phyloP scores from a whole-genome alignment of 2,888 invertebrate species.

The Phania funesta region DNA sequence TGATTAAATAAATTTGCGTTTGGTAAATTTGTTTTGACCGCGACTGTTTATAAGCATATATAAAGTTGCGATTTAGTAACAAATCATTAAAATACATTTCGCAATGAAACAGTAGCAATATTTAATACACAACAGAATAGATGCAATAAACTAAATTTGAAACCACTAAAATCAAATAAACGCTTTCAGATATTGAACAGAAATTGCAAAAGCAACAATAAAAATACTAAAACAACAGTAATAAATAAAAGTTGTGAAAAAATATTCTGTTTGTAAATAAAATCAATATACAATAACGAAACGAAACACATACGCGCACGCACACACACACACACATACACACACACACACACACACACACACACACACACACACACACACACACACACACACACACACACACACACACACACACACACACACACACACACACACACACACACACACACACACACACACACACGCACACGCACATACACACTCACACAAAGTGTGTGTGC shows the following conservation, averaged over 20 bases:
- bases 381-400: neutral
- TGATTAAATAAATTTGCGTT: no score
- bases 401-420: neutral
- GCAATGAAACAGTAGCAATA: slow-evolving; percentile 31
- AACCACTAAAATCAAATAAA: slow-evolving; percentile 58
- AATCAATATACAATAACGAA: slow-evolving; percentile 5
- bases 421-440: neutral
- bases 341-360: neutral
- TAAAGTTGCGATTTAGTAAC: slow-evolving; percentile 15
- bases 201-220: slow-evolving; percentile 16
- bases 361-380: neutral
- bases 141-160: slow-evolving; percentile 50
- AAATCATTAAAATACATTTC: slow-evolving; percentile 28
- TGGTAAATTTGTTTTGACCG: no score
- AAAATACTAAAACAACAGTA: neutral
- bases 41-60: neutral
- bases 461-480: neutral
- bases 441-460: neutral
- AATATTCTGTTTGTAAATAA: slow-evolving; percentile 33
- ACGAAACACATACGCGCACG: neutral
- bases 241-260: slow-evolving; percentile 10
- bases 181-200: slow-evolving; percentile 28
- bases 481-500: neutral
- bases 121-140: slow-evolving; percentile 9
- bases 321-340: neutral